phyloP scores from a whole-genome alignment of 2,797 vertebrate species.

The Acropternis orthonyx region DNA sequence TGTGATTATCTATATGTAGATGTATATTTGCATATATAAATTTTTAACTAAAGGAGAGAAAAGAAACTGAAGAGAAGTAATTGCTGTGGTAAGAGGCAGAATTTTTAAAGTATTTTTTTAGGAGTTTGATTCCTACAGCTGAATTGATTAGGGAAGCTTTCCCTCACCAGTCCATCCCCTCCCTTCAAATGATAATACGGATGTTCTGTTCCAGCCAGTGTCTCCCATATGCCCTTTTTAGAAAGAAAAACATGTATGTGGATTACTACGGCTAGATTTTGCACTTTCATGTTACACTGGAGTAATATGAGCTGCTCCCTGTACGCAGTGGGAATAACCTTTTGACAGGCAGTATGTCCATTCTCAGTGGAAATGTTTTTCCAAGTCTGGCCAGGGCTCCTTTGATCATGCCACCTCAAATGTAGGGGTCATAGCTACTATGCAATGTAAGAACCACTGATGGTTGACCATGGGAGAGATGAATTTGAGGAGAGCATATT shows the following conservation, averaged over 20 bases:
- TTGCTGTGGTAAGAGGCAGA: background rate
- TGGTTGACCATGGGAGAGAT: conserved; percentile 66
- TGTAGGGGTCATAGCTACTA: conserved; percentile 84
- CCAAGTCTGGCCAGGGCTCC: conserved; percentile 85
- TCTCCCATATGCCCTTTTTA: conserved; percentile 78
- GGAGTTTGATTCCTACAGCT: conserved; percentile 14
- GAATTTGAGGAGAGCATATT: conserved; percentile 48
- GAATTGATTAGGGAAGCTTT: conserved; percentile 69
- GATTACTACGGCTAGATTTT: conserved; percentile 79
- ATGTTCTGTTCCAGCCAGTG: conserved; percentile 67
- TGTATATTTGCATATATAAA: conserved; percentile 55
- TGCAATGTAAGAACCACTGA: conserved; percentile 76
- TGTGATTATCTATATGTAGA: conserved; percentile 26
- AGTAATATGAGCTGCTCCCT: conserved; percentile 87
- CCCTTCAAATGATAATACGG: conserved; percentile 67
- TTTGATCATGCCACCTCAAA: conserved; percentile 89
- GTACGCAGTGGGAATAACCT: conserved; percentile 88
- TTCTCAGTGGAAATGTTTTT: conserved; percentile 95
- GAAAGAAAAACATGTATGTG: conserved; percentile 86
- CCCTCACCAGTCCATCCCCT: background rate
- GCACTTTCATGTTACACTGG: conserved; percentile 88
- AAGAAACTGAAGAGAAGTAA: conserved; percentile 28
- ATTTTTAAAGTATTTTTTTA: conserved; percentile 32
- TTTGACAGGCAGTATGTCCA: conserved; percentile 91
- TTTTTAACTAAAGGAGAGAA: conserved; percentile 53